A percentile compares a stretch with the other conserved stretches of the same genome.
phyloP scores from a whole-genome alignment of 2,888 invertebrate genomes.

The Aphodius sticticus region DNA sequence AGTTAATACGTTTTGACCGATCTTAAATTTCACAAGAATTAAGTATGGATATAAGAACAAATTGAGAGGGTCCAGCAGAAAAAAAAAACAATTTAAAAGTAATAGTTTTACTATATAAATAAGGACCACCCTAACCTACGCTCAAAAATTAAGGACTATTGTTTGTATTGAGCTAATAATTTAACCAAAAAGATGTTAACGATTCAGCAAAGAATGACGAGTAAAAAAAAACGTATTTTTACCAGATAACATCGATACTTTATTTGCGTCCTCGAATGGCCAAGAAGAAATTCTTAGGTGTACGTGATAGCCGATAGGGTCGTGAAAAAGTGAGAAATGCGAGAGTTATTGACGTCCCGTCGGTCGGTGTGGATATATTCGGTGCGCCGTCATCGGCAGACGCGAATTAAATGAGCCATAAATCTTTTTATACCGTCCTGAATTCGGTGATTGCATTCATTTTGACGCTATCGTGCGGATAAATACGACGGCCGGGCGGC shows the following conservation, averaged over 20 bases:
- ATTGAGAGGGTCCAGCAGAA: too few species aligned
- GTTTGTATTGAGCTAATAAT: too few species aligned
- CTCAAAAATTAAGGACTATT: too few species aligned
- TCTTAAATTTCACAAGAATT: too few species aligned
- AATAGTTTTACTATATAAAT: too few species aligned
- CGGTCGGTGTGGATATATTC: constrained; percentile 11
- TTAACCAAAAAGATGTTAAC: too few species aligned
- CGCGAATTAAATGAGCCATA: constrained; percentile 22
- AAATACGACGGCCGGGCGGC: constrained; percentile 6
- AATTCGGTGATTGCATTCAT: constrained; percentile 12
- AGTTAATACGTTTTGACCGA: too few species aligned
- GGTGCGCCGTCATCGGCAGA: constrained; percentile 13
- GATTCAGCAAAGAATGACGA: too few species aligned
- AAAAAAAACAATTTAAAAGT: too few species aligned
- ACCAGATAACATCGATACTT: not conserved
- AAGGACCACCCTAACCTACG: too few species aligned
- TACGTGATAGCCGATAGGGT: not conserved
- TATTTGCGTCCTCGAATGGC: not conserved
- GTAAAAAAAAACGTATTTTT: too few species aligned
- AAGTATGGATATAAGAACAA: too few species aligned
- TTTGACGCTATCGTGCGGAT: constrained; percentile 18
- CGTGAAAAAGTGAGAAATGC: not conserved
- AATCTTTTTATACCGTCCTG: constrained; percentile 15
- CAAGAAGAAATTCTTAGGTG: not conserved
- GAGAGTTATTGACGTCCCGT: not conserved